A percentile compares a stretch with the other conserved stretches of the same genome.
Conservation (phyloP, 2,888 invertebrate genomes). For the Platycheirus albimanus region DNA sequence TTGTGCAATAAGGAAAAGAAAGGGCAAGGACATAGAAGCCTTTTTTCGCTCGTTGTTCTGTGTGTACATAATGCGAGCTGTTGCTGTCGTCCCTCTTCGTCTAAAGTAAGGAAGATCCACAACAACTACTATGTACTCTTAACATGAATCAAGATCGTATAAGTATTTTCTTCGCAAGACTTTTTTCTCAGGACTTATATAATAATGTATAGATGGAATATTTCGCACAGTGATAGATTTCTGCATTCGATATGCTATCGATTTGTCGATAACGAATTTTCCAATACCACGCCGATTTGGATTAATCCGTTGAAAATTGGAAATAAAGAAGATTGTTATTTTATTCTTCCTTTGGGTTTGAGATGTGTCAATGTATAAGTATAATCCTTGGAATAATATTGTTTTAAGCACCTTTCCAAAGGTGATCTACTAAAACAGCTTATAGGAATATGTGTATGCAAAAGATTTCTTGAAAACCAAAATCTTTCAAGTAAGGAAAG, state of each 20-base stretch:
- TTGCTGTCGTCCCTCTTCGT: constrained; percentile 3
- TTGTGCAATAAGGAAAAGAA: constrained; percentile 72
- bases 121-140: constrained; percentile 34
- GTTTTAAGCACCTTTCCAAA: constrained; percentile 44
- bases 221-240: constrained; percentile 51
- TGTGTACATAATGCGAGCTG: constrained; percentile 4
- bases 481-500: constrained; percentile 12
- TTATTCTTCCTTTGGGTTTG: constrained; percentile 17
- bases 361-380: constrained; percentile 16
- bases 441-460: too few species aligned
- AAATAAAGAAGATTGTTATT: constrained; percentile 39
- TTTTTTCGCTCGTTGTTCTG: constrained; percentile 22
- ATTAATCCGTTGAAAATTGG: constrained; percentile 60
- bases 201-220: background rate
- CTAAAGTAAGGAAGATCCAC: constrained; percentile 13
- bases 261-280: constrained; percentile 71
- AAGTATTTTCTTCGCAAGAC: too few species aligned
- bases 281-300: constrained; percentile 65
- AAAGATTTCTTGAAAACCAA: constrained; percentile 23
- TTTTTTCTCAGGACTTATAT: constrained; percentile 64
- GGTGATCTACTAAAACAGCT: constrained; percentile 14
- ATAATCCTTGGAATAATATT: constrained; percentile 54
- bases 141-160: constrained; percentile 41
- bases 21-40: constrained; percentile 68
- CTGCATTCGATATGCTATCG: constrained; percentile 67